Evolutionary conservation across 2,113 vertebrate genomes (phyloP).

Genomic region (Prionailurus viverrinus): DNA sequence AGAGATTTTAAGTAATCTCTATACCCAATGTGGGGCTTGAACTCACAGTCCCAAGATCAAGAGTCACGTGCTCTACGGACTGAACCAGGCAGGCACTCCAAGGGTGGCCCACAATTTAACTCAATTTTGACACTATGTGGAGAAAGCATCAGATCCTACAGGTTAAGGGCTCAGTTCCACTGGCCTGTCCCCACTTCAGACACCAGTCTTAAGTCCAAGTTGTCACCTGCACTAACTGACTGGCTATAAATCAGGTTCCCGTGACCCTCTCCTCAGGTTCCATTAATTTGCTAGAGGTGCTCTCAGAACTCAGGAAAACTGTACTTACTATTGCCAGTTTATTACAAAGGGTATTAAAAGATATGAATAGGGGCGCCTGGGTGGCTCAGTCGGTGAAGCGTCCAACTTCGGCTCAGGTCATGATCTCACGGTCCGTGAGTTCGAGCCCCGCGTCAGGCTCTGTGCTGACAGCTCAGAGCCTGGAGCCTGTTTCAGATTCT

Average conservation of each 20-base stretch:
- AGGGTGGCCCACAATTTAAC: background rate
- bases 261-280: accelerated
- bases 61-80: background rate
- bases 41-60: background rate
- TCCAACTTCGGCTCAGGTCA: no score
- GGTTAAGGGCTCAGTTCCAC: background rate
- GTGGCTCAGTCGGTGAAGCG: no score
- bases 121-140: background rate
- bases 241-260: background rate
- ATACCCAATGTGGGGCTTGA: background rate
- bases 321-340: background rate
- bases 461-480: no score
- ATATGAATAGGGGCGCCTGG: background rate
- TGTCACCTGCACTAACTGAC: background rate
- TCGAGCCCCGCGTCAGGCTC: no score
- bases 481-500: no score
- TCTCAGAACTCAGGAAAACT: background rate
- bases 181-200: background rate
- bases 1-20: background rate
- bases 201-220: background rate
- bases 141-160: background rate
- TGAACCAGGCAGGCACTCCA: background rate
- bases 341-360: background rate
- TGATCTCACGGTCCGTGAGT: no score
- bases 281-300: background rate